A percentile compares a stretch with the other conserved stretches of the same genome.
phyloP scores from a whole-genome alignment of 2,888 invertebrate genomes.

The Agriopis marginaria region DNA sequence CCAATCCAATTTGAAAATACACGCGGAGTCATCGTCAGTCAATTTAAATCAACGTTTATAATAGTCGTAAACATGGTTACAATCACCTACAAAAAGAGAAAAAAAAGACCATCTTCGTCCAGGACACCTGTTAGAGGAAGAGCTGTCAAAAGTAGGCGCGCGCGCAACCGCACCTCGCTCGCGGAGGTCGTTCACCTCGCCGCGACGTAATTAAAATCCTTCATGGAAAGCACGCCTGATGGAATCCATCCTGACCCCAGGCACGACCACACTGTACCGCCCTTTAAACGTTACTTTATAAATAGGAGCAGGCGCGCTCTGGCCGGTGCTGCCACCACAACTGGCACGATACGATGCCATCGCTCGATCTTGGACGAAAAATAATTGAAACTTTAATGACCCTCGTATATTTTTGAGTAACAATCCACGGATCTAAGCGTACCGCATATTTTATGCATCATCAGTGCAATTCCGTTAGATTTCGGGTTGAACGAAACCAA shows the following conservation, averaged over 20 bases:
- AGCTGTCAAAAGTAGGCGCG: constrained; percentile 67
- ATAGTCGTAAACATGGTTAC: constrained; percentile 46
- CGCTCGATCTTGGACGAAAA: constrained; percentile 40
- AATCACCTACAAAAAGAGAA: constrained; percentile 20
- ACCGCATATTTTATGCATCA: constrained; percentile 25
- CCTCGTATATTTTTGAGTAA: constrained; percentile 16
- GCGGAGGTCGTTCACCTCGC: constrained; percentile 70
- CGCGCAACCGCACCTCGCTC: constrained; percentile 61
- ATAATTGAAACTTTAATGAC: constrained; percentile 42
- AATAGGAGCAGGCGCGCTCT: constrained; percentile 69
- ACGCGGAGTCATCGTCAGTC: constrained; percentile 27
- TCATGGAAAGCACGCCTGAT: constrained; percentile 83
- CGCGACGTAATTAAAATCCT: constrained; percentile 84
- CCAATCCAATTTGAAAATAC: constrained; percentile 24
- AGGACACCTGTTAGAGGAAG: constrained; percentile 66
- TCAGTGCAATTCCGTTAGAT: constrained; percentile 28
- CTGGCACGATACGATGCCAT: constrained; percentile 46
- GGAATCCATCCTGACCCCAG: constrained; percentile 81
- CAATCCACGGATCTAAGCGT: constrained; percentile 7
- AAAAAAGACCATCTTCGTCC: constrained; percentile 42
- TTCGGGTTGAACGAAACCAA: constrained; percentile 33
- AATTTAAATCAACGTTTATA: constrained; percentile 28
- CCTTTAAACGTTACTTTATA: constrained; percentile 79
- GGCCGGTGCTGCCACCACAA: constrained; percentile 40
- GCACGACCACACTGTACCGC: constrained; percentile 75